Evolutionary conservation across 2,113 vertebrate species (phyloP).

Genomic region (Dolichallabes microphthalmus): DNA sequence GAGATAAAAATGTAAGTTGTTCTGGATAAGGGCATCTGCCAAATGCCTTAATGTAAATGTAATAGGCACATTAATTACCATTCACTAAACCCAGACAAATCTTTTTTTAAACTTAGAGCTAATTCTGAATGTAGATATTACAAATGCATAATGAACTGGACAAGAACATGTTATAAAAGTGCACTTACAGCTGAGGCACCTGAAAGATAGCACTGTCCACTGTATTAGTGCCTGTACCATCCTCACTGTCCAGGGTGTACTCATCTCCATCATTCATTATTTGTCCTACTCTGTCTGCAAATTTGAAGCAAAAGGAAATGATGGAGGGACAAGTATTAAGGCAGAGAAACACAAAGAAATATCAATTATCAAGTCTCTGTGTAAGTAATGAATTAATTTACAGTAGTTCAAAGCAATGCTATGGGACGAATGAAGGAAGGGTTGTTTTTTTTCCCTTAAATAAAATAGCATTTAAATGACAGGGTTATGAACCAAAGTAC

Average conservation of each 20-base stretch:
- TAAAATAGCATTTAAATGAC: background rate
- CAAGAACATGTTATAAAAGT: background rate
- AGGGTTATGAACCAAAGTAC: background rate
- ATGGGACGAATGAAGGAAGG: background rate
- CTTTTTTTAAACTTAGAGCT: background rate
- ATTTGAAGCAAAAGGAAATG: constrained; percentile 36
- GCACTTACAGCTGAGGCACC: constrained; percentile 89
- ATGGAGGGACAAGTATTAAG: background rate
- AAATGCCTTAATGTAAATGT: too few relatives aligned
- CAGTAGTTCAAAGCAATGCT: background rate
- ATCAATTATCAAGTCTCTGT: background rate
- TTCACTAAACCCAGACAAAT: background rate
- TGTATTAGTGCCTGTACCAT: constrained; percentile 76
- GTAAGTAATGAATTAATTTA: background rate
- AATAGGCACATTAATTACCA: background rate
- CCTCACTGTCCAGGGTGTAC: constrained; percentile 87
- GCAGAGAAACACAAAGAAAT: background rate
- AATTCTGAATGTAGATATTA: too few relatives aligned
- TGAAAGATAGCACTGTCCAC: constrained; percentile 90
- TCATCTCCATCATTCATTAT: constrained; percentile 85
- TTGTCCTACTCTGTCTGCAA: constrained; percentile 83
- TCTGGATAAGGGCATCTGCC: too few relatives aligned
- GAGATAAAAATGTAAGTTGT: too few relatives aligned
- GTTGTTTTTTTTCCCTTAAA: background rate
- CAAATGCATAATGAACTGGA: background rate